Evolutionary conservation across 2,797 vertebrate genomes (phyloP).

Genomic region (Nothura maculosa): DNA sequence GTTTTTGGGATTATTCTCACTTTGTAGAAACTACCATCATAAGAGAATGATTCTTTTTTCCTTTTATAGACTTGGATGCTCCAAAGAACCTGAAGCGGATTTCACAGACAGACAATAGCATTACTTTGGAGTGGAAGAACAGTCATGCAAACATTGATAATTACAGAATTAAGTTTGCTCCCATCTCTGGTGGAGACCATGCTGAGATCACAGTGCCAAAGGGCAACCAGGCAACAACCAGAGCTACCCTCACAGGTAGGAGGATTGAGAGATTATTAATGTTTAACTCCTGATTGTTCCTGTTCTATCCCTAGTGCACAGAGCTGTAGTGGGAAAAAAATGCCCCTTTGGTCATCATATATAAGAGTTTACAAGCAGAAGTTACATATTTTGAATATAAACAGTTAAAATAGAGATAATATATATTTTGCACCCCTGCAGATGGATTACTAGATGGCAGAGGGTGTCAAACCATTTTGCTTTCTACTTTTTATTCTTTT

Average conservation of each 20-base stretch:
- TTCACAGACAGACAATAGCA: slow-evolving; percentile 92
- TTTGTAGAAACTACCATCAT: not conserved
- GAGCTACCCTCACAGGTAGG: slow-evolving; percentile 91
- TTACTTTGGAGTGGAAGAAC: slow-evolving; percentile 96
- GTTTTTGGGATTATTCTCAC: not conserved
- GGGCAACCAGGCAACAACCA: slow-evolving; percentile 87
- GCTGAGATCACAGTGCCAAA: slow-evolving; percentile 89
- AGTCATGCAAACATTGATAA: slow-evolving; percentile 86
- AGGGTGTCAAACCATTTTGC: not conserved
- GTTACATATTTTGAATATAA: not conserved
- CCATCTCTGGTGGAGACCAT: slow-evolving; percentile 94
- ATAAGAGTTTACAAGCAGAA: not conserved
- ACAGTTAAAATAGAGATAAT: not conserved
- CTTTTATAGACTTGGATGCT: slow-evolving; percentile 90
- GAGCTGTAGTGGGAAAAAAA: not conserved
- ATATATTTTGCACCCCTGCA: not conserved
- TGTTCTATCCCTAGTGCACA: not conserved
- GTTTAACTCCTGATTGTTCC: not conserved
- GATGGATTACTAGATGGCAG: not conserved
- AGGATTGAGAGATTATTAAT: not conserved
- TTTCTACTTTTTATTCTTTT: not conserved
- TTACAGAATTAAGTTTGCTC: slow-evolving; percentile 95
- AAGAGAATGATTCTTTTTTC: not conserved
- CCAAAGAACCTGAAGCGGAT: slow-evolving; percentile 88
- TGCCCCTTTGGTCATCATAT: not conserved